Evolutionary conservation across 2,797 vertebrate species (phyloP).

Genomic region (Gallinago solitaria): DNA sequence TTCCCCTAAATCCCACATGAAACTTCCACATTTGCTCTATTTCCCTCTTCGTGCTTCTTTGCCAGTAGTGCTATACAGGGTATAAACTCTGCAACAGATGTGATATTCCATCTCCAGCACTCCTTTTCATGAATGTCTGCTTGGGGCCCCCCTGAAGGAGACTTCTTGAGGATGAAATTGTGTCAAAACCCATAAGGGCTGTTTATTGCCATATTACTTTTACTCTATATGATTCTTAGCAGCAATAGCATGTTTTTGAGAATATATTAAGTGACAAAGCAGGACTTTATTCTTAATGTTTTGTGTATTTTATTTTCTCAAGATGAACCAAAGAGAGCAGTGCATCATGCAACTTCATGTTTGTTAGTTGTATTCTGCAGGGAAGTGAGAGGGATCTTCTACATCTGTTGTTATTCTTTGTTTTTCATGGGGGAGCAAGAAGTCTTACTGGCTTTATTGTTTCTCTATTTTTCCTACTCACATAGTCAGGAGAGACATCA

Average conservation of each 20-base stretch:
- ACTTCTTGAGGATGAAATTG: constrained; percentile 7
- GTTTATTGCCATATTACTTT: not conserved
- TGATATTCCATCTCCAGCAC: not conserved
- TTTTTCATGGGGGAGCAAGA: not conserved
- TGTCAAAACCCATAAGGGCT: not conserved
- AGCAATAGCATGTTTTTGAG: not conserved
- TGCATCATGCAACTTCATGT: not conserved
- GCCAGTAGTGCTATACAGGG: not conserved
- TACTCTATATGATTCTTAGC: not conserved
- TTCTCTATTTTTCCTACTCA: not conserved
- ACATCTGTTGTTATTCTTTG: not conserved
- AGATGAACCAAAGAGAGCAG: not conserved
- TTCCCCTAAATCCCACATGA: not conserved
- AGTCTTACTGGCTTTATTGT: not conserved
- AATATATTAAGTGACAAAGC: not conserved
- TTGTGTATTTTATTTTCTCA: not conserved
- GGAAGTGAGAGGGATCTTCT: not conserved
- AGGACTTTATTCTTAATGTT: not conserved
- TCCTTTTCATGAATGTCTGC: not conserved
- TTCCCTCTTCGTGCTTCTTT: not conserved
- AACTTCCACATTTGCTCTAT: not conserved
- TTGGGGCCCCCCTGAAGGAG: not conserved
- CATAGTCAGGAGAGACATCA: not conserved
- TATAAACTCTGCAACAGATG: not conserved
- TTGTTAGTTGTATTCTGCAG: not conserved